phyloP scores from a whole-genome alignment of 2,888 invertebrate genomes.

The Eupelmus urozonus region DNA sequence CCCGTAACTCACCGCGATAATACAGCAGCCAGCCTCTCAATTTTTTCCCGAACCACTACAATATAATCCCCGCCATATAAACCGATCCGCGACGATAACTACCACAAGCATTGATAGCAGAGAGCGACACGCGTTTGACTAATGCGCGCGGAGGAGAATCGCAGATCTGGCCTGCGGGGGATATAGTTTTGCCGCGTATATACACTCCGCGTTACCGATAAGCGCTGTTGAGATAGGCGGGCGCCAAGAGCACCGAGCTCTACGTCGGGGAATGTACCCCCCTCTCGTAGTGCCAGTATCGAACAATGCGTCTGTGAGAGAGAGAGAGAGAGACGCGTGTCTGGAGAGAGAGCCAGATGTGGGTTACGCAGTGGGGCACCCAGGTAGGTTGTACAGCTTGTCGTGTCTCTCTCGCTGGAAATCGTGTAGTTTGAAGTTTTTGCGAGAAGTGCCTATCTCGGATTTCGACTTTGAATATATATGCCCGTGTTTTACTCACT shows the following conservation, averaged over 20 bases:
- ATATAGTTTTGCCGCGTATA: conserved; percentile 9
- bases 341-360: not conserved
- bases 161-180: not conserved
- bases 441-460: too few species aligned
- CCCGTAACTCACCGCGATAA: conserved; percentile 43
- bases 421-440: too few species aligned
- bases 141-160: conserved; percentile 33
- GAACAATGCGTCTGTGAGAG: conserved; percentile 69
- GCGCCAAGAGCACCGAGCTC: conserved; percentile 72
- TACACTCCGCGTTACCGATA: too few species aligned
- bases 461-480: too few species aligned
- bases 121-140: conserved; percentile 26
- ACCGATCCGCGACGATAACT: conserved; percentile 43
- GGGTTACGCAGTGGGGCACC: not conserved
- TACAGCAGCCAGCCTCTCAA: conserved; percentile 11
- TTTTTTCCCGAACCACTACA: not conserved
- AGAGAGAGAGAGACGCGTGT: conserved; percentile 55
- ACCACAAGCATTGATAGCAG: not conserved
- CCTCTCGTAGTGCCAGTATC: conserved; percentile 64
- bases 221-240: conserved; percentile 65
- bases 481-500: too few species aligned
- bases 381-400: too few species aligned
- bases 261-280: conserved; percentile 72
- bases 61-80: too few species aligned
- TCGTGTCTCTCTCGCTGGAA: too few species aligned